Percentiles rank a stretch among this genome's conserved stretches.
These are phyloP conservation scores for Charanyca ferruginea DNA, from an alignment of 2,888 invertebrate genomes.

Conservation along the genomic window DNA sequence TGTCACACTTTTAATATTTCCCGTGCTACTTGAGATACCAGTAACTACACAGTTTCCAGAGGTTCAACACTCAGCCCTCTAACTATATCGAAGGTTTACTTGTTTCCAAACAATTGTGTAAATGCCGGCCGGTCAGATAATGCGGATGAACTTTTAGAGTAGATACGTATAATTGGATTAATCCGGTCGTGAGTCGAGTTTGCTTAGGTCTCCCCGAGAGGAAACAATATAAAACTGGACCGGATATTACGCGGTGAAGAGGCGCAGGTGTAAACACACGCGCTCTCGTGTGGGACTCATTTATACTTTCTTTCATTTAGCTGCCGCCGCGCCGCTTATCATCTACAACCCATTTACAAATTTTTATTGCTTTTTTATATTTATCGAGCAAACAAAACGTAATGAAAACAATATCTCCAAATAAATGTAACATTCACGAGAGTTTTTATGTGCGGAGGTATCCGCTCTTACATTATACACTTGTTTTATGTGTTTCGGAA, in stretches of 20 bases:
- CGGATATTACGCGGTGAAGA: constrained; percentile 88
- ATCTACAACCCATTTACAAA: constrained; percentile 65
- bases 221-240: constrained; percentile 86
- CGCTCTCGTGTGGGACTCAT: constrained; percentile 76
- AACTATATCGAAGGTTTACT: constrained; percentile 32
- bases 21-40: constrained; percentile 31
- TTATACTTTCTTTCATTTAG: constrained; percentile 83
- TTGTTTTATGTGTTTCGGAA: constrained; percentile 66
- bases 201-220: constrained; percentile 84
- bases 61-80: constrained; percentile 29
- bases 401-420: constrained; percentile 69
- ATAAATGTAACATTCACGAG: constrained; percentile 63
- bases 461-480: constrained; percentile 55
- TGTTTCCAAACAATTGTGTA: constrained; percentile 60
- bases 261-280: constrained; percentile 84
- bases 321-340: constrained; percentile 65
- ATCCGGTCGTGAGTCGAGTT: constrained; percentile 82
- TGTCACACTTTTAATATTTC: constrained; percentile 68
- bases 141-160: constrained; percentile 75
- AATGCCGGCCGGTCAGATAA: constrained; percentile 67
- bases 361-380: constrained; percentile 66
- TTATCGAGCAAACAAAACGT: constrained; percentile 65
- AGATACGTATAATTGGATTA: constrained; percentile 85
- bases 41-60: constrained; percentile 33
- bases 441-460: constrained; percentile 63